phyloP scores from a whole-genome alignment of 2,113 vertebrate species.

The Ageneiosus marmoratus region DNA sequence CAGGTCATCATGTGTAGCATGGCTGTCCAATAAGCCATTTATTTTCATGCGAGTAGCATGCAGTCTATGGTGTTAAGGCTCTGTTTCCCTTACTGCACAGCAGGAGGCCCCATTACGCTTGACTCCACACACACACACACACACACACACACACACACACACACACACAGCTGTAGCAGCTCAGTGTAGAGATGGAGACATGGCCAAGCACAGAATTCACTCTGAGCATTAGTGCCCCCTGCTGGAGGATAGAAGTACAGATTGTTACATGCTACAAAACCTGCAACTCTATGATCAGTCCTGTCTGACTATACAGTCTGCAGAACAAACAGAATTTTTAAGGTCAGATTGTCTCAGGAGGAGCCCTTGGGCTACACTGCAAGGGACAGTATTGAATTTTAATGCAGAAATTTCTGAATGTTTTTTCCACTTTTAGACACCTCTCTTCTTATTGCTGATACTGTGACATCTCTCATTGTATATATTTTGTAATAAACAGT shows the following conservation, averaged over 20 bases:
- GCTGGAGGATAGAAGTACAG: background rate
- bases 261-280: background rate
- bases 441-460: background rate
- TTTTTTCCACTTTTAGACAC: background rate
- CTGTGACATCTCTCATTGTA: too few relatives aligned
- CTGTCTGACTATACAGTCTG: background rate
- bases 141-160: constrained; percentile 22
- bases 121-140: constrained; percentile 15
- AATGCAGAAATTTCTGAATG: background rate
- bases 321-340: constrained; percentile 37
- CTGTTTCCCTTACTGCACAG: constrained; percentile 36
- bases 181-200: background rate
- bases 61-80: constrained; percentile 36
- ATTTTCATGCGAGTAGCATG: constrained; percentile 36
- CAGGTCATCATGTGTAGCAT: background rate
- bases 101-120: constrained; percentile 36
- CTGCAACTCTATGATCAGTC: background rate
- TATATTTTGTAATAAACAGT: background rate
- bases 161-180: constrained; percentile 36
- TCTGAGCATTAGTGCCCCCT: constrained; percentile 34
- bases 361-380: constrained; percentile 19
- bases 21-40: constrained; percentile 26
- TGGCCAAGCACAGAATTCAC: background rate
- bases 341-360: constrained; percentile 27
- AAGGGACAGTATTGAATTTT: constrained; percentile 12